phyloP scores from a whole-genome alignment of 92 coral and sea anemone species.

The Actinostola sp. region DNA sequence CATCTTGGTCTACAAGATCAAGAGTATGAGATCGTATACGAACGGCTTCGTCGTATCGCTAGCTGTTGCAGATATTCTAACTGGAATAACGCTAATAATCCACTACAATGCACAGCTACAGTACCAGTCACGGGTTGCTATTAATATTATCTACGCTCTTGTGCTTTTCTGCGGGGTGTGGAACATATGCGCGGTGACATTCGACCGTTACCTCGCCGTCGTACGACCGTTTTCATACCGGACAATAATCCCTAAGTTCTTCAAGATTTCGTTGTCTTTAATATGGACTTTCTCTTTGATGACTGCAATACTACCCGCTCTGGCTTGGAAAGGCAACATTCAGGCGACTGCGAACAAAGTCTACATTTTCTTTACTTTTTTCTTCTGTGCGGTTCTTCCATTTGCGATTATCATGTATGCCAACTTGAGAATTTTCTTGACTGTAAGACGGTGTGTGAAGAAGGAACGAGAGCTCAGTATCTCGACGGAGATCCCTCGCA shows the following conservation, averaged over 20 bases:
- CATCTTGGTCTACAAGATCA: conserved; percentile 51
- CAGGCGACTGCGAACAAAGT: conserved; percentile 42
- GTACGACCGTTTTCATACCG: conserved; percentile 57
- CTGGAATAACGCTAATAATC: conserved; percentile 63
- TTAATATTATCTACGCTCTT: conserved; percentile 60
- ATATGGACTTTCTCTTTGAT: conserved; percentile 58
- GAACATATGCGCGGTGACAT: conserved; percentile 73
- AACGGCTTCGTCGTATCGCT: conserved; percentile 72
- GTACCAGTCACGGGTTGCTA: conserved; percentile 35
- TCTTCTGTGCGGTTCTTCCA: conserved; percentile 46
- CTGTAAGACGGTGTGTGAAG: conserved; percentile 50
- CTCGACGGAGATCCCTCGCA: conserved; percentile 21
- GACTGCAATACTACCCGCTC: conserved; percentile 55
- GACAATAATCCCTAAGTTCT: conserved; percentile 45
- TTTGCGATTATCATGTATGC: conserved; percentile 52
- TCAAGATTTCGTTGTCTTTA: conserved; percentile 41
- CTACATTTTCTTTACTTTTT: conserved; percentile 54
- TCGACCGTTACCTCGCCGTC: conserved; percentile 71
- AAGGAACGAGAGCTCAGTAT: conserved; percentile 67
- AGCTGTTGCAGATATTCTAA: conserved; percentile 64
- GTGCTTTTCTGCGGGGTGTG: conserved; percentile 62
- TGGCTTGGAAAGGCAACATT: conserved; percentile 44
- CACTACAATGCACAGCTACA: conserved; percentile 56
- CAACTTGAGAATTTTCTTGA: conserved; percentile 51
- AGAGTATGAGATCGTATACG: conserved; percentile 53